Conservation (phyloP, 1,140 invertebrate genomes). For the Campoletis sonorensis region DNA sequence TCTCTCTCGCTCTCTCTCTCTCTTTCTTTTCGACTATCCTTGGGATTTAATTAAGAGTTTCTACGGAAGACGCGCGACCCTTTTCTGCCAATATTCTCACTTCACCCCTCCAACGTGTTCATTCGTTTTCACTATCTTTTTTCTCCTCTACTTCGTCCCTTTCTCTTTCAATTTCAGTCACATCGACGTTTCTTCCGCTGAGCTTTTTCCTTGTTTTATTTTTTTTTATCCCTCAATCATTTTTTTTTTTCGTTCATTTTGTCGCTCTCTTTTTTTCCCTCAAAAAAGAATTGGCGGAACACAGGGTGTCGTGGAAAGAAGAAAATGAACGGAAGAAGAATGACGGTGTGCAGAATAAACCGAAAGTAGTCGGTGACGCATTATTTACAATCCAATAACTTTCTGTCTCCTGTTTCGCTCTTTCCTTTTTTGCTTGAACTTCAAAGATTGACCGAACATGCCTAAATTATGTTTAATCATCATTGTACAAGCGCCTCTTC, state of each 20-base stretch:
- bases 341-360: conserved; percentile 36
- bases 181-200: conserved; percentile 20
- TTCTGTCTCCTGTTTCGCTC: neutral
- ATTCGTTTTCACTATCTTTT: conserved; percentile 45
- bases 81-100: conserved; percentile 32
- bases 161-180: conserved; percentile 15
- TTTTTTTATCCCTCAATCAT: neutral
- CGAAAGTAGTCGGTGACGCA: conserved; percentile 30
- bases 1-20: neutral
- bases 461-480: too few relatives aligned
- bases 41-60: conserved; percentile 42
- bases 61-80: conserved; percentile 32
- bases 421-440: neutral
- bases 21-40: conserved; percentile 9
- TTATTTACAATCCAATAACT: conserved; percentile 20
- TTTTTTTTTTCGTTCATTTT: conserved; percentile 47
- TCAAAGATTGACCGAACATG: too few relatives aligned
- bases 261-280: conserved; percentile 60
- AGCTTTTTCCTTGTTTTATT: conserved; percentile 19
- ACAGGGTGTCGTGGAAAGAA: neutral
- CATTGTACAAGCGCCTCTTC: too few relatives aligned
- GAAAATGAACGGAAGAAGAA: conserved; percentile 27
- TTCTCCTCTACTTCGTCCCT: conserved; percentile 37
- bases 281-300: neutral
- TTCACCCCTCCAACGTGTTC: neutral